Base-by-base conservation (phyloP, 2,797 vertebrate species). In the Lycodopsis pacificus region DNA sequence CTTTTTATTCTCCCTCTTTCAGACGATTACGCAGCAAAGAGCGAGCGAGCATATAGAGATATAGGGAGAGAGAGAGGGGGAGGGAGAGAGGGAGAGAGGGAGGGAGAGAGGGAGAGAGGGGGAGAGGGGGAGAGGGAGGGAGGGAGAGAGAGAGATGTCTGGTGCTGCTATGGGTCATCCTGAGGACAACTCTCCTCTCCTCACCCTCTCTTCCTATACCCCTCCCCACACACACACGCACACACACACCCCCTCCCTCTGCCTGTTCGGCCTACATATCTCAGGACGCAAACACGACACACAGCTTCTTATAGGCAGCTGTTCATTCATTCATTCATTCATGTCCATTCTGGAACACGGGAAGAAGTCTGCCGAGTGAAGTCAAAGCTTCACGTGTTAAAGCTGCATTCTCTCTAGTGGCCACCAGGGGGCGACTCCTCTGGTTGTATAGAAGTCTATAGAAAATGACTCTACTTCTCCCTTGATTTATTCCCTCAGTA, bases 141-240 rank as follows among this genome's bases (percentile, higher is more conserved):
- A 11, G 36, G 46, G 53, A 11, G 34, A 36, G 65, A 30, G 54
- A 25, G 73, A 30, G 71, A 32, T 89, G 91, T 88, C 84, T 92
- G 89, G 48, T 86, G 86, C 89, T 83, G 87, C 48, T 78, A 71
- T 87, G 90, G 93, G 92, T 93, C 94, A 92, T 70, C 76, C 83
- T 88, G 86, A 92, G 92, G 91, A 93, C 91, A 90, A 64, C 82
- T 86, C 83, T 75, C 85, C 82, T 87, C 76, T 63, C 73, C 73
- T 81, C 79, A 73, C 82, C 65, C 44, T 13, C 48, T 44, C 51
- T 30, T 54, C 54, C 22, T 36, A 63, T 63, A 42, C 20, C 48
- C 48, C 17, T 8, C 5, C 4, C 4, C 44, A 46, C 44, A 46
- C 44, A 46, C 44, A 46, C 44, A 46, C 44, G 19, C 44, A 48